phyloP scores from a whole-genome alignment of 2,888 invertebrate genomes.

The Amiota communis region DNA sequence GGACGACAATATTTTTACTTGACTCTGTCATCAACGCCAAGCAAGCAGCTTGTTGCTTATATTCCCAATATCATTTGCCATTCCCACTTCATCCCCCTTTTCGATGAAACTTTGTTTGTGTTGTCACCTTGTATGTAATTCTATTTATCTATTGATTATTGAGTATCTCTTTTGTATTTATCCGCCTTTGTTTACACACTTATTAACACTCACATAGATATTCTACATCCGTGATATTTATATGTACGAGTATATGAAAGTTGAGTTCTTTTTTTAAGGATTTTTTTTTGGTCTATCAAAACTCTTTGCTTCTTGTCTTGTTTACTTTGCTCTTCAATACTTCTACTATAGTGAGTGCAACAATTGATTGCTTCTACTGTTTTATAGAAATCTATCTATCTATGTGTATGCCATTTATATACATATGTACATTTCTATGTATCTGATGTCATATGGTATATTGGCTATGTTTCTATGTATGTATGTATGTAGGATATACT shows the following conservation, averaged over 20 bases:
- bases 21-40: conserved; percentile 8
- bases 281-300: conserved; percentile 37
- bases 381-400: not conserved
- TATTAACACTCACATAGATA: conserved; percentile 46
- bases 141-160: conserved; percentile 71
- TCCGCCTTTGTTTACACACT: conserved; percentile 62
- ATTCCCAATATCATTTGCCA: conserved; percentile 32
- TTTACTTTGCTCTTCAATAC: conserved; percentile 26
- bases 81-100: conserved; percentile 25
- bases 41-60: conserved; percentile 10
- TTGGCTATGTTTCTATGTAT: conserved; percentile 29
- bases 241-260: not conserved
- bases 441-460: not conserved
- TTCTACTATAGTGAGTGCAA: conserved; percentile 19
- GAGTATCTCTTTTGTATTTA: conserved; percentile 65
- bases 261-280: conserved; percentile 27
- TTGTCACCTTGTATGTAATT: conserved; percentile 61
- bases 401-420: conserved; percentile 10
- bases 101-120: conserved; percentile 32
- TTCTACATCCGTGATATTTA: not conserved
- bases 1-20: not conserved
- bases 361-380: conserved; percentile 30
- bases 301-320: not conserved
- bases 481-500: conserved; percentile 14
- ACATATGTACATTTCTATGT: conserved; percentile 27